phyloP scores from a whole-genome alignment of 2,888 invertebrate species.

The Drosophila cognata region DNA sequence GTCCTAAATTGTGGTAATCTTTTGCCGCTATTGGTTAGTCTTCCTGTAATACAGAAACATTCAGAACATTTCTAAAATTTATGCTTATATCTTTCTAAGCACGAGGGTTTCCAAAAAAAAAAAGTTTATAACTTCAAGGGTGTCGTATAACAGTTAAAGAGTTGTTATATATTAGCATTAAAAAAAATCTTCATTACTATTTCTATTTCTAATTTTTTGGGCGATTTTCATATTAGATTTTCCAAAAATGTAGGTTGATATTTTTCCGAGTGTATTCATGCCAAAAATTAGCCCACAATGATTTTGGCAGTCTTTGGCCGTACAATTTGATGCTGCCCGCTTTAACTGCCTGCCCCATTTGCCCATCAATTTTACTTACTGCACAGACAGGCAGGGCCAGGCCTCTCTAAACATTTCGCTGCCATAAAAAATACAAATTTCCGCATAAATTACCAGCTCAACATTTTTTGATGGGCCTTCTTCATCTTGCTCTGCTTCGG shows the following conservation, averaged over 20 bases:
- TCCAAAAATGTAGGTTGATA: not conserved
- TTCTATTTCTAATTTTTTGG: too few relatives aligned
- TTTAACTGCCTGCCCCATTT: constrained; percentile 75
- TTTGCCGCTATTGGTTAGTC: not conserved
- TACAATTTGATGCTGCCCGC: constrained; percentile 56
- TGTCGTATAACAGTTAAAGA: too few relatives aligned
- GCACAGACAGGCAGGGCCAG: constrained; percentile 19
- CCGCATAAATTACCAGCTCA: constrained; percentile 74
- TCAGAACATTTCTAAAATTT: not conserved
- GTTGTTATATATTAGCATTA: too few relatives aligned
- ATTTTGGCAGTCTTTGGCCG: constrained; percentile 29
- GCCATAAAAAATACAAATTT: constrained; percentile 77
- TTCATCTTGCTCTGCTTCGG: constrained; percentile 1
- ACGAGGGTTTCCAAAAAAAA: too few relatives aligned
- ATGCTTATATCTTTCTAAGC: not conserved
- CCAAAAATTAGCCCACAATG: constrained; percentile 64
- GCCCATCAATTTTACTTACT: constrained; percentile 76
- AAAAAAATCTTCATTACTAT: too few relatives aligned
- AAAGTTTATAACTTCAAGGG: too few relatives aligned
- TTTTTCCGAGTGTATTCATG: not conserved
- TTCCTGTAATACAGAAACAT: not conserved
- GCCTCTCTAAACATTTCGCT: constrained; percentile 56
- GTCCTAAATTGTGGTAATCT: not conserved
- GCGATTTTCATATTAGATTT: not conserved
- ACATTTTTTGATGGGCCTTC: constrained; percentile 49